phyloP scores from a whole-genome alignment of 2,113 vertebrate genomes.

The Capreolus pygargus region DNA sequence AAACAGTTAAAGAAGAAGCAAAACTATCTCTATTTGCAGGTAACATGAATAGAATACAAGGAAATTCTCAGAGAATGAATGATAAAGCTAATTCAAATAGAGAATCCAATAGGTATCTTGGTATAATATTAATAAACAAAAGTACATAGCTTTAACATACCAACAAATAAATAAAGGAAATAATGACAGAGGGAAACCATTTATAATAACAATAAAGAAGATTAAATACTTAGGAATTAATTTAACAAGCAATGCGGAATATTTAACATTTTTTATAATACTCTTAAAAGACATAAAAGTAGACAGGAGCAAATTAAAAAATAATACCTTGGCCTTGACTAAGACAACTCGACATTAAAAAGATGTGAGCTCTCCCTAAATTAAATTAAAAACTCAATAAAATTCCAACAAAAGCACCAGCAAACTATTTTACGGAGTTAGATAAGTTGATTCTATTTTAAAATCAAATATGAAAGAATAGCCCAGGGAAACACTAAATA shows the following conservation, averaged over 20 bases:
- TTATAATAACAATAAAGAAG: background rate
- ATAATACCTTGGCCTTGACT: background rate
- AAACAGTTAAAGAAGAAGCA: background rate
- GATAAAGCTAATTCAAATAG: background rate
- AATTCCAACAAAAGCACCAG: background rate
- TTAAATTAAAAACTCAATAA: background rate
- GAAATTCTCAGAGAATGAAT: background rate
- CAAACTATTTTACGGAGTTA: background rate
- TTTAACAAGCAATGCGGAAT: background rate
- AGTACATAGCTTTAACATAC: background rate
- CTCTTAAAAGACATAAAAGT: background rate
- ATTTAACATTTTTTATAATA: background rate
- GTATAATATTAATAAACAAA: background rate
- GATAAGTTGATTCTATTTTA: background rate
- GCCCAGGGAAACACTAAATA: background rate
- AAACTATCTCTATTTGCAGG: background rate
- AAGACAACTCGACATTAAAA: background rate
- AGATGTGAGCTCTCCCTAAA: background rate
- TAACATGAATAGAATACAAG: background rate
- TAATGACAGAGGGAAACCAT: background rate
- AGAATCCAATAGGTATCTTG: background rate
- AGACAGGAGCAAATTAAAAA: background rate
- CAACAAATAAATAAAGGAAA: background rate
- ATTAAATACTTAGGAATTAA: conserved; percentile 11
- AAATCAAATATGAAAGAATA: background rate